These are phyloP conservation scores for Rhimphoctona megacephalus DNA, from an alignment of 2,888 invertebrate species.

Conservation along the genomic window DNA sequence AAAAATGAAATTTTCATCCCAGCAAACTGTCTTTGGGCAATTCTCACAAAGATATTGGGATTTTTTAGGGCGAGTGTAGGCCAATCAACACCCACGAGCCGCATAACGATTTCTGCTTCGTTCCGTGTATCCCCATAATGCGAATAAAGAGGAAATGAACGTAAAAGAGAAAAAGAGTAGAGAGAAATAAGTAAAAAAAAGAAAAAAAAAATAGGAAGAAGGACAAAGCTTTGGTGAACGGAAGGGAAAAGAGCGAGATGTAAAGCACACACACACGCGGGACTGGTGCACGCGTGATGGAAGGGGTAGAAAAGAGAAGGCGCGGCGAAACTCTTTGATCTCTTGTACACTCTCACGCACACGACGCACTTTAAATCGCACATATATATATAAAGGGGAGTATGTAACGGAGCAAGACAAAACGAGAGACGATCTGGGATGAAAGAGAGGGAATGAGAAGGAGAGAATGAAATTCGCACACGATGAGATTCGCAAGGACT, in stretches of 20 bases:
- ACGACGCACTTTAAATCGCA: slow-evolving; percentile 63
- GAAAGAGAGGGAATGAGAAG: slow-evolving; percentile 15
- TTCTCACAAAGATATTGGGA: not conserved
- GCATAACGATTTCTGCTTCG: slow-evolving; percentile 19
- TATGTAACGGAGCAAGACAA: slow-evolving; percentile 59
- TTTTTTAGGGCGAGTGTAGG: not conserved
- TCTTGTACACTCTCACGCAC: slow-evolving; percentile 74
- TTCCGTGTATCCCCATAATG: slow-evolving; percentile 36
- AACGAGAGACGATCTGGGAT: slow-evolving; percentile 59
- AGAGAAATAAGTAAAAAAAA: slow-evolving; percentile 33
- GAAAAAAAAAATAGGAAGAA: slow-evolving; percentile 27
- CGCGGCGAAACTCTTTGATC: slow-evolving; percentile 81
- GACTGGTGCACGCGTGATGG: slow-evolving; percentile 57
- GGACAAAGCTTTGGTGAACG: slow-evolving; percentile 59
- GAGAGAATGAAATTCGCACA: slow-evolving; percentile 64
- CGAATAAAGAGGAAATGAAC: slow-evolving; percentile 59
- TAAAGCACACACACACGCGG: slow-evolving; percentile 8
- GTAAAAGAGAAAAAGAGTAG: slow-evolving; percentile 16
- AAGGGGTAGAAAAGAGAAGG: slow-evolving; percentile 73
- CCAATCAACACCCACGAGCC: slow-evolving; percentile 38
- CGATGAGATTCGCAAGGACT: slow-evolving; percentile 75
- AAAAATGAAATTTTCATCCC: not conserved
- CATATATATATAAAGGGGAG: slow-evolving; percentile 29
- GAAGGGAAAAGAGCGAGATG: slow-evolving; percentile 58
- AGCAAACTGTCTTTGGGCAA: not conserved